Conservation (phyloP, 2,797 vertebrate species). For the Enteromius mattozi region DNA sequence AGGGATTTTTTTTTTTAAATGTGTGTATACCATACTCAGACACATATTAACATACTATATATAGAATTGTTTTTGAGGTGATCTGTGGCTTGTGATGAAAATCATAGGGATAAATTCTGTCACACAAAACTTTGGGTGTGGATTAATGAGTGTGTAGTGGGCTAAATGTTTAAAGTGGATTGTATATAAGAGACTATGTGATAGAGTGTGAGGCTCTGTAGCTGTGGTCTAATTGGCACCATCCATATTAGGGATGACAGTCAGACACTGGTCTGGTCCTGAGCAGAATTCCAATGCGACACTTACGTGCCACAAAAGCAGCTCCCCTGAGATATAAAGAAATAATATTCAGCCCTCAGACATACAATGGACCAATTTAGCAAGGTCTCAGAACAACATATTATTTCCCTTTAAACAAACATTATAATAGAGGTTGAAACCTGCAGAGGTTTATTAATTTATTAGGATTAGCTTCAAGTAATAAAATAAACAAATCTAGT, state of each 20-base stretch:
- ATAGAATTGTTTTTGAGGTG: neutral
- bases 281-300: conserved; percentile 61
- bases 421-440: conserved; percentile 26
- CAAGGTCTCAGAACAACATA: conserved; percentile 22
- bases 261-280: conserved; percentile 51
- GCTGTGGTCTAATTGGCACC: conserved; percentile 56
- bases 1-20: neutral
- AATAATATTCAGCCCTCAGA: conserved; percentile 44
- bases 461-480: neutral
- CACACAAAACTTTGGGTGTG: conserved; percentile 31
- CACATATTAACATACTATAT: neutral
- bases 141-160: conserved; percentile 49
- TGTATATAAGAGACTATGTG: conserved; percentile 23
- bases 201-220: conserved; percentile 27
- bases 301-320: conserved; percentile 48
- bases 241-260: conserved; percentile 61
- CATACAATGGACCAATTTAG: conserved; percentile 35
- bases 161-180: conserved; percentile 22
- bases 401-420: conserved; percentile 36
- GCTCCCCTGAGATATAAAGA: conserved; percentile 34
- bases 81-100: neutral
- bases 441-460: neutral
- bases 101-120: neutral
- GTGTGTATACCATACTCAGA: neutral
- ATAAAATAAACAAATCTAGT: neutral